Base-by-base conservation (phyloP, 2,797 vertebrate species). In the Fratercula arctica region DNA sequence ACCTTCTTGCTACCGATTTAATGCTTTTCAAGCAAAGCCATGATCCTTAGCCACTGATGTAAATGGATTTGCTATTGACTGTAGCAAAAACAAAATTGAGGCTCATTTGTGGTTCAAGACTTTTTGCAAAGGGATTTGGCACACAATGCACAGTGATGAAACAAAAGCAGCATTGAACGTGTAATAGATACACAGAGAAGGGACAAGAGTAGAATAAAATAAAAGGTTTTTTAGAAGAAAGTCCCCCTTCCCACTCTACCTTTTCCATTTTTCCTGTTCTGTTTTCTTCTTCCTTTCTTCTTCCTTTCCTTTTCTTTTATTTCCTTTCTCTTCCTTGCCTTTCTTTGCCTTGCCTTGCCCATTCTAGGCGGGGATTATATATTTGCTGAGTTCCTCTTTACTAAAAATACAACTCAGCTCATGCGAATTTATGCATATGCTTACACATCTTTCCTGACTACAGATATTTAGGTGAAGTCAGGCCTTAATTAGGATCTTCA, bases 21-120 rank as follows among this genome's bases (percentile, higher is more conserved):
- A 68, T 72, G 60, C 85, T 92, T 92, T 80, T 60, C 68, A 80
- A 92, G 68, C n/a, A 90, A 85, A 94, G 53, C 50, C 8, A 3
- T 74, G 60, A 78, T 89, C 75, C 78, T 85, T 68, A 80, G 60
- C 37, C 79, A n/a, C 20, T 39, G 31, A n/a, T 85, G 41, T 77
- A 87, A 87, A 93, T 50, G 46, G 45, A 80, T 95, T 92, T 94
- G 33, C 45, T 91, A 53, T 37, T 75, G 66, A 53, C 74, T 79
- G 39, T 57, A 83, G 50, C 53, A 87, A 77, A 87, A 90, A 4
- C 45, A 77, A 90, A 95, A 91, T 0, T 77, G 45, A 90, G 45
- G 23, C 35, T 91, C 13, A n/a, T 87, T 67, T 93, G 50, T 74
- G 76, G 35, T 91, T 91, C 89, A 92, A 83, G 75, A 74, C 26